Evolutionary conservation across 2,113 vertebrate genomes (phyloP).

Genomic region (Helogale parvula): DNA sequence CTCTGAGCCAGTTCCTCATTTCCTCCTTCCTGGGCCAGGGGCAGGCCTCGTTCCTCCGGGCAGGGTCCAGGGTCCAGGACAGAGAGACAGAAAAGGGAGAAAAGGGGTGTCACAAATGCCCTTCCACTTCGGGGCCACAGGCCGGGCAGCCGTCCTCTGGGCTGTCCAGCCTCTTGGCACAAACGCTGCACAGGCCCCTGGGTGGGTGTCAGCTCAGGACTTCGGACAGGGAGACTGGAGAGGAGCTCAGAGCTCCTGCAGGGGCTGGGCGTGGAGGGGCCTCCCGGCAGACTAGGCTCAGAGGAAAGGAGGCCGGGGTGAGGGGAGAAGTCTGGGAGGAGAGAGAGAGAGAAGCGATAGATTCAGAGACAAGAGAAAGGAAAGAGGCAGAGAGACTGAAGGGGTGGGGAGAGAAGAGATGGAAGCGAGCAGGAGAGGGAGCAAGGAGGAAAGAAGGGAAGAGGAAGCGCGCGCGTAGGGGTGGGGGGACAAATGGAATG

Average conservation of each 20-base stretch:
- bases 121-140: background rate
- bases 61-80: background rate
- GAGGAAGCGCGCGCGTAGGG: background rate
- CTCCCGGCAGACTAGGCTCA: background rate
- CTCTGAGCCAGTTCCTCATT: background rate
- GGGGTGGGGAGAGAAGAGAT: too few relatives aligned
- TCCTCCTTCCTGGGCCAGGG: background rate
- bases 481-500: background rate
- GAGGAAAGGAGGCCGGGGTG: background rate
- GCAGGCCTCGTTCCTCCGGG: background rate
- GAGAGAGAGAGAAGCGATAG: background rate
- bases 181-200: background rate
- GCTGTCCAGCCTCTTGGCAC: background rate
- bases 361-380: background rate
- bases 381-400: too few relatives aligned
- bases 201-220: background rate
- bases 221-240: background rate
- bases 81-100: background rate
- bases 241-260: too few relatives aligned
- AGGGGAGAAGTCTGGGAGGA: background rate
- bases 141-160: background rate
- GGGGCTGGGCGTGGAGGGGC: background rate
- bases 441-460: background rate
- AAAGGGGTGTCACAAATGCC: slow-evolving; percentile 35
- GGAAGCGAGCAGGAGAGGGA: background rate